Base-by-base conservation (phyloP, 2,797 vertebrate genomes). In the Centropyge bicolor region DNA sequence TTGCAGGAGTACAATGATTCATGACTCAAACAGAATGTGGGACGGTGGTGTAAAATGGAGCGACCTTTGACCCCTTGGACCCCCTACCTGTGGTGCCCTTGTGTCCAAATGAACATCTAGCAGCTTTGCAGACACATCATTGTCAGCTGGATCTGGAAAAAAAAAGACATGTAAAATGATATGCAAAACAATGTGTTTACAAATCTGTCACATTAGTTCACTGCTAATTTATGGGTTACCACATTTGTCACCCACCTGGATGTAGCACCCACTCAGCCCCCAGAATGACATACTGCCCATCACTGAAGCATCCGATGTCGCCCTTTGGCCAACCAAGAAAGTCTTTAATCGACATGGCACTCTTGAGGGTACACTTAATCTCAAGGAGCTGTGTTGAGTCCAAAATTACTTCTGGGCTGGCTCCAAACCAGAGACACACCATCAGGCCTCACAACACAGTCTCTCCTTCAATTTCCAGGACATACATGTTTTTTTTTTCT, bases 301-400 rank as follows among this genome's bases (percentile, higher is more conserved):
- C 46, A 13, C 14, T 1, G n/a, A 22, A 51, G 49, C 49, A 51
- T 12, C 20, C 22, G 20, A 51, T 51, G 19, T 57, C 41, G 57
- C 22, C 38, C 3, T 6, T 66, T 51, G 46, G 46, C 46, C 5
- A 3, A 4, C 48, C 6, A 14, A 66, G 35, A 36, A 51, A 38
- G 46, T 56, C 52, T 45, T 24, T 2, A 35, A 57, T 41, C 10
- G n/a, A 54, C n/a, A 19, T 19, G 36, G 5, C 22, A 27, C 65
- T 20, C 36, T 67, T 41, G 13, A 66, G 35, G 13, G 64, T 48
- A 52, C 35, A 22, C 64, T 52, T 52, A 5, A 52, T 66, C 48
- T 66, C 13, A 3, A 59, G 27, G 19, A 70, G 27, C 19, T 57
- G 54, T 57, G 41, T 6, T 70, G 24, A 59, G 19, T 36, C 19